Evolutionary conservation across 2,888 invertebrate species (phyloP).

Genomic region (Drosophila fulvimacula): DNA sequence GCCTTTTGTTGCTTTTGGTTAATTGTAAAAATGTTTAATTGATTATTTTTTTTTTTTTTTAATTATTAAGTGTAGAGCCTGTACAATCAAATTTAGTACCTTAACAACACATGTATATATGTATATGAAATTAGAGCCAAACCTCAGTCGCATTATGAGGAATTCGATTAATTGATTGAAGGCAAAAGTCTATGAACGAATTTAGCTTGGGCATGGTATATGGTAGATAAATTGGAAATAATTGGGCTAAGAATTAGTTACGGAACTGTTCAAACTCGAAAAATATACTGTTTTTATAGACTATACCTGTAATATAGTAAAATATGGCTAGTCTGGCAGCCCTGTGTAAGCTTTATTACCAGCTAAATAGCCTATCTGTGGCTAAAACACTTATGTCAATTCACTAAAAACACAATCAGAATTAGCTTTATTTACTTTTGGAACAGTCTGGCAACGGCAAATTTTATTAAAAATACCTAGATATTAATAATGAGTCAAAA

Average conservation of each 20-base stretch:
- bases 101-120: too few relatives aligned
- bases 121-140: too few relatives aligned
- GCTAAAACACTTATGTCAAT: neutral
- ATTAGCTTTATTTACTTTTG: neutral
- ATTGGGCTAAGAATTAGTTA: neutral
- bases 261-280: neutral
- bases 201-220: neutral
- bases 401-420: neutral
- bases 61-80: too few relatives aligned
- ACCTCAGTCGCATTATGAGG: too few relatives aligned
- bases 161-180: too few relatives aligned
- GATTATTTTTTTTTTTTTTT: too few relatives aligned
- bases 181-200: neutral
- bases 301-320: neutral
- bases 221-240: neutral
- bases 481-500: neutral
- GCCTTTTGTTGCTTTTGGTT: neutral
- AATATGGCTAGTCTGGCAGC: neutral
- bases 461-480: neutral
- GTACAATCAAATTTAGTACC: too few relatives aligned
- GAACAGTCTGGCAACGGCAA: neutral
- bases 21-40: neutral
- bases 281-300: neutral
- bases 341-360: too few relatives aligned
- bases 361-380: neutral